Evolutionary conservation across 1,140 invertebrate genomes (phyloP), one percentile per base, ranked within the genome.

Genomic region (Laupala kohalensis): DNA sequence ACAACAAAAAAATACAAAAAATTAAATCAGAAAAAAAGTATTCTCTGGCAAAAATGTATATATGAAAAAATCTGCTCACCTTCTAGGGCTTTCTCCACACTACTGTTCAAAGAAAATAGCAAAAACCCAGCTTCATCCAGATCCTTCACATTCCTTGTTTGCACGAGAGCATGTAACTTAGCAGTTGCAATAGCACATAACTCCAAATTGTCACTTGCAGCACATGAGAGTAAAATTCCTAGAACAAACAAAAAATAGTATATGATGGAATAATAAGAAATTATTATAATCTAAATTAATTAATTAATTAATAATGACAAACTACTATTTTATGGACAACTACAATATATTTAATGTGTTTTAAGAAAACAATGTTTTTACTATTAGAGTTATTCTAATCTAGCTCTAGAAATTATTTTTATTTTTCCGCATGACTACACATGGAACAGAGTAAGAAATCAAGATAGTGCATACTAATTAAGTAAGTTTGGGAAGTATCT

Each of bases 171-270:
- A 77, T 87, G 85, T n/a, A 88, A 78, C 72, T 86, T 85, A 4
- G 85, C 86, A 2, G 86, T 84, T 1, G 86, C 86, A 78, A 86
- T 84, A 24, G 85, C 84, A 77, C 86, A 86, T 64, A 87, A 77
- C 72, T 86, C 83, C 4, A 86, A 78, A 76, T 86, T 81, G 0
- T 80, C 79, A 73, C 82, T 82, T 71, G 81, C 80, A 25, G 85
- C 84, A 77, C 85, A 87, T 29, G 80, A 81, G n/a, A 88, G 77
- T 13, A 88, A 75, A 29, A 88, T 77, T 1, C 81, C 81, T 76
- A 78, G 64, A 73, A 76, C 78, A 30, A 79, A 15, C 9, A 62
- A 62, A 62, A 62, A 62, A 62, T 12, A 62, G n/a, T n/a, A n/a
- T n/a, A n/a, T n/a, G n/a, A n/a, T n/a, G n/a, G n/a, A n/a, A n/a